Conservation (phyloP, 2,888 invertebrate genomes). For the Nomada fabriciana region DNA sequence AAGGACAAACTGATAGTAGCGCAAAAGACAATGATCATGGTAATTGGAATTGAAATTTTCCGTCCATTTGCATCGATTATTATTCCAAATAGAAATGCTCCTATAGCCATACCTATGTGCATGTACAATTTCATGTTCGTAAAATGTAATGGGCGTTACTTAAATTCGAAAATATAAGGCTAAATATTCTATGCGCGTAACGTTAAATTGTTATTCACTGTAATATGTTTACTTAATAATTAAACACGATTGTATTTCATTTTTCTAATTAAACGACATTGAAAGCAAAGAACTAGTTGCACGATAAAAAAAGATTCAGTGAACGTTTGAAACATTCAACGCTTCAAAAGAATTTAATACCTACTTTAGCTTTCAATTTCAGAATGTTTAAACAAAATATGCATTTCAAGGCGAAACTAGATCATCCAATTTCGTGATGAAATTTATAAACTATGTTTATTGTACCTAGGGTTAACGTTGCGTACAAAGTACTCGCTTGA, state of each 20-base stretch:
- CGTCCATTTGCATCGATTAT: slow-evolving; percentile 83
- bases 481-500: slow-evolving; percentile 62
- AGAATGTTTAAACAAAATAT: too few species aligned
- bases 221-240: too few species aligned
- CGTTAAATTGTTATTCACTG: too few species aligned
- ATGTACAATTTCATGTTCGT: slow-evolving; percentile 10
- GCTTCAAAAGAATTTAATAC: too few species aligned
- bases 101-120: slow-evolving; percentile 80
- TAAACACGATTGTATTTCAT: too few species aligned
- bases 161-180: not conserved
- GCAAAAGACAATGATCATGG: slow-evolving; percentile 81
- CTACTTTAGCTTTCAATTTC: too few species aligned
- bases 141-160: not conserved
- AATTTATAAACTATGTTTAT: not conserved
- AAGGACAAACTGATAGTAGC: slow-evolving; percentile 82
- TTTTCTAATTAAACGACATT: too few species aligned
- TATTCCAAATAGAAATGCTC: slow-evolving; percentile 79
- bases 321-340: too few species aligned
- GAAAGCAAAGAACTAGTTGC: too few species aligned
- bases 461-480: slow-evolving; percentile 72
- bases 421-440: not conserved
- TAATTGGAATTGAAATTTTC: slow-evolving; percentile 79
- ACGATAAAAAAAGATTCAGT: too few species aligned
- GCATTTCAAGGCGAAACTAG: too few species aligned
- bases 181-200: too few species aligned